These are phyloP conservation scores for Rafetus swinhoei DNA, from an alignment of 2,113 vertebrate genomes.

Conservation along the genomic window DNA sequence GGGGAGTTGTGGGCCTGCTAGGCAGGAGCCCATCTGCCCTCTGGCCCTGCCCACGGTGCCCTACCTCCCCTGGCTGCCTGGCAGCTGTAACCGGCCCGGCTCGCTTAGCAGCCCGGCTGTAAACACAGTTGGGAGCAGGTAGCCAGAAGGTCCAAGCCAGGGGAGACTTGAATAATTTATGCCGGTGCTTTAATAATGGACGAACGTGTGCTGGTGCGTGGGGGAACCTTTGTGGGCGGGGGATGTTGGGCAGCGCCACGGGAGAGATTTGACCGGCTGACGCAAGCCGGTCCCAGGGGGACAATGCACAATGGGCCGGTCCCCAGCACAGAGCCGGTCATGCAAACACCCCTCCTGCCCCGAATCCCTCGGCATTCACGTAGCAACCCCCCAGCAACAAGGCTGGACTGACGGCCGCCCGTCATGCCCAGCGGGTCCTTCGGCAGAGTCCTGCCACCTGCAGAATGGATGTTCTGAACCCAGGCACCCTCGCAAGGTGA, in stretches of 20 bases:
- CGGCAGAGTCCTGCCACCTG: neutral
- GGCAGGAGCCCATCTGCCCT: neutral
- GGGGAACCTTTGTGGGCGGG: fast-evolving
- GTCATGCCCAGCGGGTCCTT: neutral
- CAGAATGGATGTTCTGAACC: neutral
- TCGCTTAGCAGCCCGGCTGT: neutral
- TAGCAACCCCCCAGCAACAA: fast-evolving
- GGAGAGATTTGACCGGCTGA: neutral
- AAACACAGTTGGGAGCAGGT: neutral
- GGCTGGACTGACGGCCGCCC: neutral
- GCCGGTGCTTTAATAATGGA: constrained; percentile 28
- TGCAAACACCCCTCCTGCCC: fast-evolving
- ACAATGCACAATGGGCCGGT: fast-evolving
- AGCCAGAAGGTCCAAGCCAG: neutral
- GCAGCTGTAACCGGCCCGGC: neutral
- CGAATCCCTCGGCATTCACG: neutral
- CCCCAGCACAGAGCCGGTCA: fast-evolving
- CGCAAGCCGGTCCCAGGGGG: fast-evolving
- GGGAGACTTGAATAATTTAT: constrained; percentile 50
- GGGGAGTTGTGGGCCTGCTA: fast-evolving
- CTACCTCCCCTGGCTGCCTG: fast-evolving
- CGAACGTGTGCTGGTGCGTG: constrained; percentile 17
- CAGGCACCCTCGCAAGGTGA: neutral
- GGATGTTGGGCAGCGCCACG: neutral
- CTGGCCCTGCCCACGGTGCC: fast-evolving